Percentiles rank a stretch among this genome's conserved stretches.
Conservation (phyloP, 2,888 invertebrate species). For the Hartigia nigra region DNA sequence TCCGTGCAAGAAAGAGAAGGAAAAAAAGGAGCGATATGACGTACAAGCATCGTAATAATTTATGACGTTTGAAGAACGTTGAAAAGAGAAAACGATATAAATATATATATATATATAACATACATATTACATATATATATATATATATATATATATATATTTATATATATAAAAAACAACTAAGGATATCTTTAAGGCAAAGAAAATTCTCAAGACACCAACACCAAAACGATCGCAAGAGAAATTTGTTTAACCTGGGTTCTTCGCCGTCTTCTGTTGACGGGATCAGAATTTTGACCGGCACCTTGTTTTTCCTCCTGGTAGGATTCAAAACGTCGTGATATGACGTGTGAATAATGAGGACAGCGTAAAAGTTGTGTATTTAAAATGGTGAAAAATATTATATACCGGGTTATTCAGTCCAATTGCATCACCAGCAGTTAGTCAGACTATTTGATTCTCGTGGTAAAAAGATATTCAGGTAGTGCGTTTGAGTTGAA, state of each 20-base stretch:
- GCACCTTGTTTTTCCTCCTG: constrained; percentile 65
- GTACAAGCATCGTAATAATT: background rate
- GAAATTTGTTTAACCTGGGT: constrained; percentile 57
- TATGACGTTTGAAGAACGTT: background rate
- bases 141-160: background rate
- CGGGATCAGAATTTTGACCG: constrained; percentile 63
- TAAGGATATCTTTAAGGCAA: constrained; percentile 23
- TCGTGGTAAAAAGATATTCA: no score
- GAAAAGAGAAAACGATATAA: background rate
- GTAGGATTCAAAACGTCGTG: constrained; percentile 48
- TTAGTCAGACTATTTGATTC: no score
- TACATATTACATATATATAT: background rate
- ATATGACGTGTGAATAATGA: background rate
- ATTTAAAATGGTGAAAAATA: background rate
- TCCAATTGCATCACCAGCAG: no score
- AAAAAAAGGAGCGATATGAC: background rate
- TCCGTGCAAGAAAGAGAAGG: background rate
- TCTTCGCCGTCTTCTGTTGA: constrained; percentile 57
- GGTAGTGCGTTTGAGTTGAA: no score
- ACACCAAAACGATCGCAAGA: constrained; percentile 39
- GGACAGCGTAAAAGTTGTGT: background rate
- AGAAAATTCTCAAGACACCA: constrained; percentile 43
- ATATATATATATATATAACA: no score
- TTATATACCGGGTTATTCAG: no score
- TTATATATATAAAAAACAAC: background rate